Base-by-base conservation (phyloP, 1,140 invertebrate genomes). In the Tetramorium simillimum region DNA sequence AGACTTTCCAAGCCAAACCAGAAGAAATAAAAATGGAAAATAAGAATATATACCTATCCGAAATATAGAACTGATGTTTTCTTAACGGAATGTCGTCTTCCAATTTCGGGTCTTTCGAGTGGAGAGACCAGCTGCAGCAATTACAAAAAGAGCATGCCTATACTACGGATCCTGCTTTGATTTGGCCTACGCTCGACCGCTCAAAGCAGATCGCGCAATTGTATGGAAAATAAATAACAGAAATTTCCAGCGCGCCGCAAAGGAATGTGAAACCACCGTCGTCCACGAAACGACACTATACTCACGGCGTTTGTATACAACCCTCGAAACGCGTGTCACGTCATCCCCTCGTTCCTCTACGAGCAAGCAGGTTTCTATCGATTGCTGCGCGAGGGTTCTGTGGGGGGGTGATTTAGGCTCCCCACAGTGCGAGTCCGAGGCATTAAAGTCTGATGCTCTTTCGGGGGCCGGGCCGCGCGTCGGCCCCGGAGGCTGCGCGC, bases 281-380 rank as follows among this genome's bases (percentile, higher is more conserved):
- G 28, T 60, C 53, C 40, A 58, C 67, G 33, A 72, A 65, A 53
- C 49, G 21, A 81, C 43, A 80, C 28, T 67, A 65, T 18, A 40
- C 33, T 53, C 76, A 9, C 49, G 14, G 28, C 70, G 49, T 12
- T 33, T 63, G 16, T n/a, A 65, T 24, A 24, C 85, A 75, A 81
- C 85, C 85, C 75, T 81, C 75, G 53, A 87, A 88, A 88, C 58
- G 60, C 56, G 73, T 58, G 24, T 85, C 58, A 73, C 18, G 65
- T 58, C 49, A 88, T 76, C 43, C 51, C 86, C 56, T 60, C 40
- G 63, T 49, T 37, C 51, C 49, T 80, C 43, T 53, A 60, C 18
- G 58, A 86, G 58, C 88, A 60, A 88, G 84, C 84, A 88, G 88
- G 87, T 89, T 89, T 76, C 85, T 89, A 90, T 90, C 87, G 88